Evolutionary conservation across 2,113 vertebrate genomes (phyloP), one percentile per base, ranked within the genome.

Genomic region (Nansenia antarctica): DNA sequence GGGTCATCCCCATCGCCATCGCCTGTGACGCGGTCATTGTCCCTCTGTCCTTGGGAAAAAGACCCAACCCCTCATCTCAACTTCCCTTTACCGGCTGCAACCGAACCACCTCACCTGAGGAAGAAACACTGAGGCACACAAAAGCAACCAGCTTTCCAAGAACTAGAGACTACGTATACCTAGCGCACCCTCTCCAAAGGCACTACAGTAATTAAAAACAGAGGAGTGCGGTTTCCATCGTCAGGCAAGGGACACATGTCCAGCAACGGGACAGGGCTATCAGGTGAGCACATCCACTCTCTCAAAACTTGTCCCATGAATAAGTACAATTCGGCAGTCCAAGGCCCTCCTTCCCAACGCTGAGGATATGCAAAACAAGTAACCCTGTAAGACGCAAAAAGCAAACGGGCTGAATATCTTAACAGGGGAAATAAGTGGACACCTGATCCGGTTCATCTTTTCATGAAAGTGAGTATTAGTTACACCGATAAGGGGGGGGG

Each of bases 371-470:
- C 60, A 62, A 61, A 42, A 72, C 73, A 18, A 57, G 78, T 87
- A 87, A 88, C 84, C 58, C 54, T 64, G 57, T 87, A 74, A 77
- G 84, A 77, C 65, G 42, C 76, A 53, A 61, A 60, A 68, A 26
- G 66, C 62, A 1, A 75, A 15, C 24, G 7, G 1, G 45, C 53
- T 67, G 64, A 72, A 79, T 74, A 69, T 85, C 75, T 72, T 45
- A 9, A 37, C 64, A 35, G 64, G 62, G 58, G 72, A 79, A n/a
- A 82, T 72, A 69, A 84, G 81, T 27, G 62, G 82, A 42, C 12
- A 92, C 72, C 72, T 64, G 87, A 93, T 83, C 80, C n/a, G n/a
- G 12, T 18, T 42, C 3, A 67, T 76, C 63, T 34, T 69, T 82
- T 89, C 74, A 84, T 79, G 70, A 81, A 87, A 76, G 77, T 73